Conservation (phyloP, 2,888 invertebrate species). For the Ormyrus thymus region DNA sequence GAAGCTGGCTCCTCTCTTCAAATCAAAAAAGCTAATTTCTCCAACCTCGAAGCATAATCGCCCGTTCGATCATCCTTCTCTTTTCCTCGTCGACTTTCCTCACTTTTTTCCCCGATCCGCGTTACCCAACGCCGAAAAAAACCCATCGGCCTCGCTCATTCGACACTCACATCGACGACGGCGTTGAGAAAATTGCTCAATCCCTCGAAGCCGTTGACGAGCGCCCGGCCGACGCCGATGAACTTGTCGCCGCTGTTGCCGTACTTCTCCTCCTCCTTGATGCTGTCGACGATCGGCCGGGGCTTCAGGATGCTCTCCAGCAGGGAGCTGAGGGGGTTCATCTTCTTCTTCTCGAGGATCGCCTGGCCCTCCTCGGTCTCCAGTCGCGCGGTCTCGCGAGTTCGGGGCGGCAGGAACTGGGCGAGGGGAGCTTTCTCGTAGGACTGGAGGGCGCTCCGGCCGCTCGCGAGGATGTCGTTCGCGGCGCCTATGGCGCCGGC, state of each 20-base stretch:
- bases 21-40: neutral
- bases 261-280: slow-evolving; percentile 86
- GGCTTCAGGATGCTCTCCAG: slow-evolving; percentile 75
- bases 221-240: slow-evolving; percentile 78
- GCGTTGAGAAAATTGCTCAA: slow-evolving; percentile 81
- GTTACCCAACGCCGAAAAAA: slow-evolving; percentile 1
- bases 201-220: slow-evolving; percentile 83
- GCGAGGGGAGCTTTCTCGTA: slow-evolving; percentile 55
- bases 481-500: slow-evolving; percentile 62
- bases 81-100: slow-evolving; percentile 5
- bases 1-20: neutral
- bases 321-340: slow-evolving; percentile 59
- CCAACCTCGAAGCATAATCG: slow-evolving; percentile 3
- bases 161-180: slow-evolving; percentile 78
- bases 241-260: slow-evolving; percentile 85
- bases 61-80: slow-evolving; percentile 17
- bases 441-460: slow-evolving; percentile 22
- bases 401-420: slow-evolving; percentile 52
- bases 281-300: slow-evolving; percentile 85
- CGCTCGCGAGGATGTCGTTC: slow-evolving; percentile 50
- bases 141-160: neutral
- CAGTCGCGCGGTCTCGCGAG: slow-evolving; percentile 64
- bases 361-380: slow-evolving; percentile 65
- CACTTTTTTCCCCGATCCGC: neutral
- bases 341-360: slow-evolving; percentile 62